Evolutionary conservation across 1,140 invertebrate species (phyloP).

Genomic region (Ceratina australensis): DNA sequence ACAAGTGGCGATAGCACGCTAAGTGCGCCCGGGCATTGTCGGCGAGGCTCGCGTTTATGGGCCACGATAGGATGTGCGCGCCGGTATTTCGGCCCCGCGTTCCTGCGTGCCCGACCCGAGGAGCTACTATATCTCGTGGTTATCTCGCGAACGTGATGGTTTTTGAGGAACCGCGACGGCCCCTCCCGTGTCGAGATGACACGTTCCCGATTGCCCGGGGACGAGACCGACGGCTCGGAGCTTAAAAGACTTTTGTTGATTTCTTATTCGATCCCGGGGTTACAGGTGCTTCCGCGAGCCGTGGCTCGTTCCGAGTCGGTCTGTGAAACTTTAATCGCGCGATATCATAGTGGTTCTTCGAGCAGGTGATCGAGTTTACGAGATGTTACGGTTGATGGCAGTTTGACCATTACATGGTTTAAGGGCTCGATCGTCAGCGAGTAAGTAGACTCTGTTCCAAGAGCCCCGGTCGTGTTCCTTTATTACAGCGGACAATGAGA

Average conservation of each 20-base stretch:
- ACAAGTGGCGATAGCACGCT: conserved; percentile 6
- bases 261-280: not conserved
- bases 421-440: not conserved
- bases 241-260: not conserved
- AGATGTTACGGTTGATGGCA: not conserved
- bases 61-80: conserved; percentile 1
- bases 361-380: not conserved
- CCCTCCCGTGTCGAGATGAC: not conserved
- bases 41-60: conserved; percentile 24
- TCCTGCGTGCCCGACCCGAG: not conserved
- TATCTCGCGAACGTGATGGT: conserved; percentile 13
- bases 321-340: conserved; percentile 9
- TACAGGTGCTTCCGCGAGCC: not conserved
- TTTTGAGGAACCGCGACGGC: not conserved
- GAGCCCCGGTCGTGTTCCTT: not conserved
- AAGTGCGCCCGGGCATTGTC: conserved; percentile 30
- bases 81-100: conserved; percentile 17
- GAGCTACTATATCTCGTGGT: conserved; percentile 11
- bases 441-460: not conserved
- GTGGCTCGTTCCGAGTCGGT: too few relatives aligned
- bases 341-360: not conserved
- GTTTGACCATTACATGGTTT: not conserved
- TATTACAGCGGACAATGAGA: too few relatives aligned
- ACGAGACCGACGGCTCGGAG: not conserved
- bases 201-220: not conserved